Percentiles rank a stretch among this genome's conserved stretches.
These are phyloP conservation scores for Holcopasites calliopsidis DNA, from an alignment of 1,140 invertebrate genomes.

Conservation along the genomic window DNA sequence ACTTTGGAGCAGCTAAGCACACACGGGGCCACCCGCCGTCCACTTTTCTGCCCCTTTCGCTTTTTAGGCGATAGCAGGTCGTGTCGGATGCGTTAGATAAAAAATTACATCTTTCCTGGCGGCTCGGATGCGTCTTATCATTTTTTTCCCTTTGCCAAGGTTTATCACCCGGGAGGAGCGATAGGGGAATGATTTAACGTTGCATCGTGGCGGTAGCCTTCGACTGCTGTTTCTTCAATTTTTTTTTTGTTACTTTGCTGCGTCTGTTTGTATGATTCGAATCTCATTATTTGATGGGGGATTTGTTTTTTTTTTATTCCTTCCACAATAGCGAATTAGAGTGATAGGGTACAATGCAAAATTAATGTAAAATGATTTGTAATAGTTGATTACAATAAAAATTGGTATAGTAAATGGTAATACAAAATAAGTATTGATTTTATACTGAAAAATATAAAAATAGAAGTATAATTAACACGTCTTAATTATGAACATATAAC, in stretches of 20 bases:
- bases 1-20: neutral
- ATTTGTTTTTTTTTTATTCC: neutral
- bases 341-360: too few relatives aligned
- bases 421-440: too few relatives aligned
- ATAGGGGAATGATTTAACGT: conserved; percentile 28
- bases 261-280: neutral
- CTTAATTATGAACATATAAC: too few relatives aligned
- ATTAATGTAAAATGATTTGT: too few relatives aligned
- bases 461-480: too few relatives aligned
- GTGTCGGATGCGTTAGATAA: conserved; percentile 13
- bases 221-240: neutral
- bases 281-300: neutral
- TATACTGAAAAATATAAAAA: too few relatives aligned
- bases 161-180: conserved; percentile 12
- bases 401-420: too few relatives aligned
- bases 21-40: neutral
- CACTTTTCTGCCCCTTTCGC: neutral
- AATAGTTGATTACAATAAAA: too few relatives aligned
- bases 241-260: neutral
- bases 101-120: conserved; percentile 27
- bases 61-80: neutral
- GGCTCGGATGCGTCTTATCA: neutral
- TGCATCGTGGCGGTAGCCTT: neutral
- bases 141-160: neutral
- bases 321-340: too few relatives aligned